phyloP scores from a whole-genome alignment of 2,888 invertebrate species.

The Sicus ferrugineus region DNA sequence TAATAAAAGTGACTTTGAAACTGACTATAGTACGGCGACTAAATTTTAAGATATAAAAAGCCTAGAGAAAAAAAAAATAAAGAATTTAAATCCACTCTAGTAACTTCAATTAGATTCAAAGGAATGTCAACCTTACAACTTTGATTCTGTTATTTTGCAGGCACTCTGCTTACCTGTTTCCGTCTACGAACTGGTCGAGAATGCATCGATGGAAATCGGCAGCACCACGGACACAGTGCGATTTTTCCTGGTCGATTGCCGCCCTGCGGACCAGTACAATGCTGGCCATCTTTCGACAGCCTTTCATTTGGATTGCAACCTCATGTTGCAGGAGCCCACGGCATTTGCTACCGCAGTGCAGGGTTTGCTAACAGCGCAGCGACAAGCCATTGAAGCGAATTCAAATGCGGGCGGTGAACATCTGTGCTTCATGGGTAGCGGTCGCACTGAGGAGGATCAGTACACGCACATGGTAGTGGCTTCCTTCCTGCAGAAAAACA shows the following conservation, averaged over 20 bases:
- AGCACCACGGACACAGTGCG: conserved; percentile 73
- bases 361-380: conserved; percentile 85
- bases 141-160: conserved; percentile 72
- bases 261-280: conserved; percentile 96
- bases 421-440: conserved; percentile 92
- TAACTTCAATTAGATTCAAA: too few species aligned
- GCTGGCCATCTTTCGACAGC: conserved; percentile 96
- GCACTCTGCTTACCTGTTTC: conserved; percentile 96
- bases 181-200: conserved; percentile 89
- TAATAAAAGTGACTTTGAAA: too few species aligned
- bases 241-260: conserved; percentile 96
- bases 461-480: conserved; percentile 99
- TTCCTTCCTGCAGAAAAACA: conserved; percentile 92
- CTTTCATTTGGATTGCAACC: conserved; percentile 95
- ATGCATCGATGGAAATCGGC: conserved; percentile 73
- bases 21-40: too few species aligned
- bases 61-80: too few species aligned
- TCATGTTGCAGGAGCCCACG: conserved; percentile 95
- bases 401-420: conserved; percentile 88
- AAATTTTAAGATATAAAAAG: too few species aligned
- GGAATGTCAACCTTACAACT: too few species aligned
- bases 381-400: conserved; percentile 84
- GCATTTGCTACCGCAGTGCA: conserved; percentile 95
- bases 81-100: too few species aligned
- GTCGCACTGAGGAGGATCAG: conserved; percentile 91